Conservation (phyloP, 2,113 vertebrate genomes). For the Oceanites oceanicus region DNA sequence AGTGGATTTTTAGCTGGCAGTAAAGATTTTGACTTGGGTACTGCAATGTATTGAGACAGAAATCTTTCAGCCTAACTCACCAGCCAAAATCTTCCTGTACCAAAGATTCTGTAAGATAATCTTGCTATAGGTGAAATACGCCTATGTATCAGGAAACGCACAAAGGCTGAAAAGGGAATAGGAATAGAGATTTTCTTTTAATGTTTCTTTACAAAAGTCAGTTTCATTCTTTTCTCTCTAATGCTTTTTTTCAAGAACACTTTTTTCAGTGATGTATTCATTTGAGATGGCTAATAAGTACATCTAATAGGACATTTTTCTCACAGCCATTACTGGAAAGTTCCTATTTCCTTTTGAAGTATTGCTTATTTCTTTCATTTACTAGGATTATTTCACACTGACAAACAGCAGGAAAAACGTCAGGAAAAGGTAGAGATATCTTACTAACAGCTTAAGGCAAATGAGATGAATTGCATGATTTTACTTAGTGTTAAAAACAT, state of each 20-base stretch:
- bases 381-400: background rate
- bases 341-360: background rate
- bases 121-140: background rate
- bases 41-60: background rate
- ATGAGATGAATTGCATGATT: background rate
- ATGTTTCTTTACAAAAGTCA: slow-evolving; percentile 8
- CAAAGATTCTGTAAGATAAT: background rate
- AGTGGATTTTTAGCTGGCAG: background rate
- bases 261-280: background rate
- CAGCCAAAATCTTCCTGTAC: background rate
- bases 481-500: background rate
- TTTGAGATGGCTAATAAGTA: background rate
- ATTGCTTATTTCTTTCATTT: slow-evolving; percentile 21
- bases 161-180: background rate
- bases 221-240: background rate
- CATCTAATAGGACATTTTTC: background rate
- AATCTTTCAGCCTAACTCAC: background rate
- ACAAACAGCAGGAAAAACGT: background rate
- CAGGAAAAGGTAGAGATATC: background rate
- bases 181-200: background rate
- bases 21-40: background rate
- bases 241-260: background rate
- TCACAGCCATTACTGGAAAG: background rate
- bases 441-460: background rate
- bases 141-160: background rate